phyloP scores from a whole-genome alignment of 2,797 vertebrate species.

The Amniataba percoides region DNA sequence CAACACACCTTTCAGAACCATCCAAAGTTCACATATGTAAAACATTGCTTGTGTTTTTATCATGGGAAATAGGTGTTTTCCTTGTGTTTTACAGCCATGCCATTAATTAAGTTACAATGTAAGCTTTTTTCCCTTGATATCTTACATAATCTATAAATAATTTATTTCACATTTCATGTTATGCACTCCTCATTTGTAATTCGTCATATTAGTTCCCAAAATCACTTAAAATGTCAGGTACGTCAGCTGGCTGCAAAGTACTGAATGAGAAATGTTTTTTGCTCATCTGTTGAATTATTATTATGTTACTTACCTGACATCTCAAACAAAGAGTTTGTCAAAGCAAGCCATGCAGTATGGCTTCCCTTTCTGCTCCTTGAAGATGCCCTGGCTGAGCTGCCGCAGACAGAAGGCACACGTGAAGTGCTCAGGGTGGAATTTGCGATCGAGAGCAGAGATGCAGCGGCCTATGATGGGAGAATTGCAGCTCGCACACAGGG shows the following conservation, averaged over 20 bases:
- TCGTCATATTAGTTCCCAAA: background rate
- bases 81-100: constrained; percentile 47
- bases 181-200: constrained; percentile 17
- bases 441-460: constrained; percentile 86
- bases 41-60: constrained; percentile 33
- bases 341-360: constrained; percentile 90
- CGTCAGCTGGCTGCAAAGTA: background rate
- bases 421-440: constrained; percentile 95
- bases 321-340: constrained; percentile 89
- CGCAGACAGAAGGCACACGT: constrained; percentile 91
- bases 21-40: constrained; percentile 54
- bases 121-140: constrained; percentile 26
- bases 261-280: constrained; percentile 23
- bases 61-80: constrained; percentile 35
- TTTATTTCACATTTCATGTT: constrained; percentile 8
- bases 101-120: constrained; percentile 40
- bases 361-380: constrained; percentile 86
- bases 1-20: constrained; percentile 36
- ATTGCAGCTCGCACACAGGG: constrained; percentile 87
- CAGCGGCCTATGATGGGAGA: constrained; percentile 89
- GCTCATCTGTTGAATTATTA: background rate
- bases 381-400: constrained; percentile 91
- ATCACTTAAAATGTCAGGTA: constrained; percentile 8
- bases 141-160: constrained; percentile 18
- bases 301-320: background rate